Base-by-base conservation (phyloP, 2,888 invertebrate species). In the Heliconius aoede region DNA sequence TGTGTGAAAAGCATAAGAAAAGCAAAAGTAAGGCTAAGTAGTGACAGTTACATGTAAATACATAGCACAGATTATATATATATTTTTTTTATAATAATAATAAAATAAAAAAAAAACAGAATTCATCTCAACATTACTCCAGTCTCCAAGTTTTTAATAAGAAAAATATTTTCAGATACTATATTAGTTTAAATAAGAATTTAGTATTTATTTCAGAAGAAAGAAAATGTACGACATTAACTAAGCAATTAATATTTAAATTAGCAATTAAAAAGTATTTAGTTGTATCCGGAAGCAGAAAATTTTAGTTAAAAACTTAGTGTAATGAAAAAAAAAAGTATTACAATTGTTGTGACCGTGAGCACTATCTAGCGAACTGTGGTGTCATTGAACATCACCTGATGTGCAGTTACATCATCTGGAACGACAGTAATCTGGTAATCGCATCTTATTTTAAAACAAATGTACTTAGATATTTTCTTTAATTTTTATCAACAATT, bases 311-410 rank as follows among this genome's bases (percentile, higher is more conserved):
- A 24, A 65, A 32, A 32, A 21, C 1, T 9, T 11, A 36, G 21
- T 3, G 21, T 32, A 24, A 36, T n/a, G 13, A n/a, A 21, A 18
- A 40, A 72, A 72, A 60, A 71, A 3, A 8, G 58, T 28, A 60
- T 24, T n/a, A 62, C 71, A 75, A 80, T 76, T 75, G 74, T 8
- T 75, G 51, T 58, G 75, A 75, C 76, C 76, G 73, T 74, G 76
- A 80, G 73, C 60, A 26, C 62, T 73, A 76, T 64, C 40, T 55
- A 55, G 51, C 72, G 61, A 73, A 72, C 76, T 71, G 55, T 28
- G 61, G 68, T 76, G 76, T 74, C 72, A 74, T 74, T 78, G 74
- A 77, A 32, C 51, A 75, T 79, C 77, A 75, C 71, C 79, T 77
- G 77, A 79, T 60, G 26, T 74, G 18, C 61, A 30, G 69, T 79